phyloP scores from a whole-genome alignment of 1,140 invertebrate genomes.

The Drosophila parabipectinata region DNA sequence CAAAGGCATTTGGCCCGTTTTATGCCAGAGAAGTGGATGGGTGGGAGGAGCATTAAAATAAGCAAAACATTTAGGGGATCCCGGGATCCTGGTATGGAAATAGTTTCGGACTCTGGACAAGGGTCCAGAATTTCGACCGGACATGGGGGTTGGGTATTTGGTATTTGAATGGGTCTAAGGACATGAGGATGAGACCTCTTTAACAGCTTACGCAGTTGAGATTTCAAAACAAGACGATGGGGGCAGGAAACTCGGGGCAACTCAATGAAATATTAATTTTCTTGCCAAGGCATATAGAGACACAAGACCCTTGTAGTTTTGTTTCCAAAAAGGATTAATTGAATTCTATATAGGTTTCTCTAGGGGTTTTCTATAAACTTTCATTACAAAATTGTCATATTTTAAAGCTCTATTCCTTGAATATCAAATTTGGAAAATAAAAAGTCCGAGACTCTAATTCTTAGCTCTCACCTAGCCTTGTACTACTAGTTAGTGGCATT shows the following conservation, averaged over 20 bases:
- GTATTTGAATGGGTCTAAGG: conserved; percentile 1
- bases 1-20: conserved; percentile 49
- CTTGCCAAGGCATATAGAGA: neutral
- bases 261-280: conserved; percentile 47
- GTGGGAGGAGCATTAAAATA: conserved; percentile 40
- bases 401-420: too few species aligned
- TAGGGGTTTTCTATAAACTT: too few species aligned
- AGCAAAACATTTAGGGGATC: conserved; percentile 42
- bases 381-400: too few species aligned
- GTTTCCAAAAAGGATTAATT: neutral
- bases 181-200: conserved; percentile 32
- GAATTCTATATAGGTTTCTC: too few species aligned
- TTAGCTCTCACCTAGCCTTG: neutral
- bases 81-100: conserved; percentile 17
- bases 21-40: neutral
- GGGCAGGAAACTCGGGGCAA: neutral
- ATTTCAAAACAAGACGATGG: conserved; percentile 17
- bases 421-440: too few species aligned
- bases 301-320: neutral
- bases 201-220: conserved; percentile 55
- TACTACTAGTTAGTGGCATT: neutral
- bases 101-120: conserved; percentile 48
- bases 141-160: neutral
- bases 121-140: conserved; percentile 13
- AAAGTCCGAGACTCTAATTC: too few species aligned